phyloP scores from a whole-genome alignment of 1,140 invertebrate genomes.

The Hesperophylax magnus region DNA sequence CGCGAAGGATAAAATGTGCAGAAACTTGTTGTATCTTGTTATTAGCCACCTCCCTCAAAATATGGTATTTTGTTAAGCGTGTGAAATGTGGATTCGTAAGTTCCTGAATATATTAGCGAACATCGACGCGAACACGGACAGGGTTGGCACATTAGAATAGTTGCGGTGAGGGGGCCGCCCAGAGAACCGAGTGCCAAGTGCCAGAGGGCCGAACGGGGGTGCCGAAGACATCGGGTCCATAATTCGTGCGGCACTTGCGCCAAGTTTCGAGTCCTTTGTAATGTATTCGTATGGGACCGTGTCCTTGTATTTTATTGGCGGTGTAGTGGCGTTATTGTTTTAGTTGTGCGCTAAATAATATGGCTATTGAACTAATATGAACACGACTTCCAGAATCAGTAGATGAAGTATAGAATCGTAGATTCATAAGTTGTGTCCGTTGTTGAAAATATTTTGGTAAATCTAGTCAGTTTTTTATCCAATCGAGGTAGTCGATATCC shows the following conservation, averaged over 20 bases:
- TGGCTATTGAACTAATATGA: no score
- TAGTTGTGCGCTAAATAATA: no score
- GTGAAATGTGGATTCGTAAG: not conserved
- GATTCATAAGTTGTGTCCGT: no score
- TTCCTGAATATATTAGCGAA: conserved; percentile 20
- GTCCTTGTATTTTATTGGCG: conserved; percentile 5
- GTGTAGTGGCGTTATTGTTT: not conserved
- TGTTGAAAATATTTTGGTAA: no score
- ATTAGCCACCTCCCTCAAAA: no score
- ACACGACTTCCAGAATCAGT: no score
- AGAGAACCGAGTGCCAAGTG: not conserved
- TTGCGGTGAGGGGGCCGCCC: not conserved
- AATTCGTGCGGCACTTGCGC: conserved; percentile 1
- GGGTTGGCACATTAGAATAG: conserved; percentile 22
- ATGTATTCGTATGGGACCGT: conserved; percentile 23
- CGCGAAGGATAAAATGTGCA: no score
- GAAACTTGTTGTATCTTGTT: no score
- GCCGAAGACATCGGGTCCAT: conserved; percentile 19
- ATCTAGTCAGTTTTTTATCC: no score
- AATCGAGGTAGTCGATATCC: no score
- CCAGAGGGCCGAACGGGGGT: not conserved
- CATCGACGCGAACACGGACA: conserved; percentile 19
- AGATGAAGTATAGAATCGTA: no score
- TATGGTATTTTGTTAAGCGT: no score
- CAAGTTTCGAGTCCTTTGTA: conserved; percentile 21